These are phyloP conservation scores for Chaetogeoica ovagalla DNA, from an alignment of 2,888 invertebrate species.

Conservation along the genomic window DNA sequence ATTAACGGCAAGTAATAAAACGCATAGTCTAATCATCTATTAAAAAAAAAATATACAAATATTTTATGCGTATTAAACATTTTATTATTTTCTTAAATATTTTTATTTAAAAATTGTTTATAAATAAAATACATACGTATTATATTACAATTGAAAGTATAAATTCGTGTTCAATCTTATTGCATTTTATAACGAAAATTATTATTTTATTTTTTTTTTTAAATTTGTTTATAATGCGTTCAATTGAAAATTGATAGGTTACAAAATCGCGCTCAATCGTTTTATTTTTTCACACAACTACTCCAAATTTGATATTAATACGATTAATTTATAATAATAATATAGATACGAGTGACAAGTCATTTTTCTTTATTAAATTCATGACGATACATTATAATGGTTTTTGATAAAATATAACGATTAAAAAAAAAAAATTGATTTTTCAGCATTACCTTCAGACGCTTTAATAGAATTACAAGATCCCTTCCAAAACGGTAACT, in stretches of 20 bases:
- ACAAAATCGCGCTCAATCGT: not conserved
- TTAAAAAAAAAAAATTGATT: constrained; percentile 4
- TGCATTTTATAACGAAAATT: not conserved
- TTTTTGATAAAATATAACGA: not conserved
- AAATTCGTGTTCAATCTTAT: not conserved
- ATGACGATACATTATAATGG: too few relatives aligned
- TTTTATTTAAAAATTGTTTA: not conserved
- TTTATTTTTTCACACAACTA: not conserved
- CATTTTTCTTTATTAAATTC: not conserved
- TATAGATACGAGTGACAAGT: not conserved
- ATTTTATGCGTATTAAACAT: too few relatives aligned
- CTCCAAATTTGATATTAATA: not conserved
- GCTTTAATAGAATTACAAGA: constrained; percentile 66
- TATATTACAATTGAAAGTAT: not conserved
- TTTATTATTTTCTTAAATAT: too few relatives aligned
- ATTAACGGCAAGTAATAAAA: too few relatives aligned
- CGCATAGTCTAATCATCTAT: too few relatives aligned
- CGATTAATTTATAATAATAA: too few relatives aligned
- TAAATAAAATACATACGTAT: not conserved
- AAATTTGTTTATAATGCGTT: not conserved
- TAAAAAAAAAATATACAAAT: too few relatives aligned
- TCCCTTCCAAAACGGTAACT: constrained; percentile 75
- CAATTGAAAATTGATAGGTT: not conserved
- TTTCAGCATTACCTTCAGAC: constrained; percentile 60
- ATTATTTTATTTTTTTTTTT: not conserved